Base-by-base conservation (phyloP, 2,113 vertebrate species). In the Barnardius zonarius region DNA sequence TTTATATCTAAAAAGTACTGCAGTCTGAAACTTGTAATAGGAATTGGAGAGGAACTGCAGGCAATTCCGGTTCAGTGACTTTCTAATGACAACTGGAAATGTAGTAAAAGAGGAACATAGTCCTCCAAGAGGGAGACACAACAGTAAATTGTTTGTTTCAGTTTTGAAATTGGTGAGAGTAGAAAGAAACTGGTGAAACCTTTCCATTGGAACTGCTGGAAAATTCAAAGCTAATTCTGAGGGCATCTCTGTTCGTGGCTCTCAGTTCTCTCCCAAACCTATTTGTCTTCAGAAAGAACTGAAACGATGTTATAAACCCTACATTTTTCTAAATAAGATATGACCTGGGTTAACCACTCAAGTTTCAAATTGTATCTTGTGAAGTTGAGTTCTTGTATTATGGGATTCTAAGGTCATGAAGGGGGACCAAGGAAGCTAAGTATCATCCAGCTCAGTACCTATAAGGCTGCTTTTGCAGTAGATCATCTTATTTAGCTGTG, bases 291-390 rank as follows among this genome's bases (percentile, higher is more conserved):
- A 1, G 48, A 49, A 86, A 68, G n/a, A 76, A 75, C 48, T 17
- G 55, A 72, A 72, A 86, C 52, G 62, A 59, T 48, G 54, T 27
- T 69, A 49, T 17, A 82, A 92, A 92, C 0, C 62, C 63, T 19
- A 9, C 49, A 59, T 79, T 97, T 91, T 91, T 79, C 83, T 84
- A 93, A 88, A 79, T 63, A 73, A 85, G 81, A n/a, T 51, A 27
- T 14, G 77, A 75, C 67, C 86, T 35, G 8, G 4, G 57, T 79
- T 86, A 81, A 43, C 72, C 22, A 18, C 72, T 80, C 63, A 48
- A 3, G 43, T 55, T 81, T 68, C 93, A 83, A 43, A 83, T 24
- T 75, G 35, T 30, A 49, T 39, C 67, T 61, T 2, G 8, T 28
- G 55, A 84, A 78, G 72, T 14, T 6, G 27, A 80, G 72, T 31